Base-by-base conservation (phyloP, 2,113 vertebrate genomes). In the Salvelinus namaycush region DNA sequence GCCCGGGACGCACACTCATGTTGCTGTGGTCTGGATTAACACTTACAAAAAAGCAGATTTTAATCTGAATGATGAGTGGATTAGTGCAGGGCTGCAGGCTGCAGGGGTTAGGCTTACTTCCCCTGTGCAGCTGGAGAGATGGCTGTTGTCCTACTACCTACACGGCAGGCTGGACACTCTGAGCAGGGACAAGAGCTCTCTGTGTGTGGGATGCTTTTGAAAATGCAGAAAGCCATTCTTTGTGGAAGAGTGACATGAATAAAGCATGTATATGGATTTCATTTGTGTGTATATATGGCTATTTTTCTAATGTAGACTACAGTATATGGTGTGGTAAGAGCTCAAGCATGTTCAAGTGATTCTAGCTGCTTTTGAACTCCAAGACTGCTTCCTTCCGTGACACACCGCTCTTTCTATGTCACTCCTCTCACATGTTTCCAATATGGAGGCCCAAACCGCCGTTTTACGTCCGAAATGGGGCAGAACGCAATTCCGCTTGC, bases 41-140 rank as follows among this genome's bases (percentile, higher is more conserved):
- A 77, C 78, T 68, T 76, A 79, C 76, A 86, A 87, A 60, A 72
- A 79, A 83, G 77, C 86, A 79, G 83, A 81, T 79, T 89, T 89
- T 87, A 85, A 89, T 91, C 87, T 86, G 78, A 86, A 79, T 87
- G 86, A 90, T 88, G 88, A 88, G 83, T 90, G 84, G 87, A 87
- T 89, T 88, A 85, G 75, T 79, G 77, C 34, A 70, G 13, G 51
- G 51, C 51, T 54, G 70, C 57, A 60, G 57, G 57, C 16, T 34
- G 39, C 39, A 70, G 60, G 44, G 59, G 67, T 48, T 62, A 66
- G 60, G 59, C 9, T 62, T 62, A 62, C 59, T 20, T 72, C 76
- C 82, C 87, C 39, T 18, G 20, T 74, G 62, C 62, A 74, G 39
- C 60, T 49, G 24, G 64, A 66, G n/a, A 27, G 64, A 66, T 12